A percentile compares a stretch with the other conserved stretches of the same genome.
These are phyloP conservation scores for Cyphomyrus discorhynchus DNA, from an alignment of 2,113 vertebrate species.

Conservation along the genomic window DNA sequence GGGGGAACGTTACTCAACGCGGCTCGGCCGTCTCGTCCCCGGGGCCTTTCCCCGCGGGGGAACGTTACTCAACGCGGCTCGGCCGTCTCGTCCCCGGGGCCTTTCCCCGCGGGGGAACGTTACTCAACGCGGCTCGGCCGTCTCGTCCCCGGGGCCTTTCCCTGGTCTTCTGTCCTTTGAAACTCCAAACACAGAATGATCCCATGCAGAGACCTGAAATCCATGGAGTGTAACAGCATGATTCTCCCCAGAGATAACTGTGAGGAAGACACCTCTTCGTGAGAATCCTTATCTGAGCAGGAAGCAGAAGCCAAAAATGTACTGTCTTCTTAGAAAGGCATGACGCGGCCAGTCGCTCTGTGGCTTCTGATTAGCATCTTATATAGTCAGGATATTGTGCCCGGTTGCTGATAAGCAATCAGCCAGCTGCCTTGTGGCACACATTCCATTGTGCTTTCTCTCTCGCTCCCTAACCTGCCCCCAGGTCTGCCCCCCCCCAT, in stretches of 20 bases:
- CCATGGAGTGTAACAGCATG: background rate
- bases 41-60: too few species aligned
- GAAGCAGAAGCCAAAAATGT: conserved; percentile 46
- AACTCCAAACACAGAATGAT: background rate
- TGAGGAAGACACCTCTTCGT: conserved; percentile 43
- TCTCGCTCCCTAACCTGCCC: background rate
- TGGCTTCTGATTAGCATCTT: conserved; percentile 44
- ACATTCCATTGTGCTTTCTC: conserved; percentile 39
- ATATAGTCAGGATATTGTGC: conserved; percentile 45
- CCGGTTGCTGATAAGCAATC: conserved; percentile 50
- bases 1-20: too few species aligned
- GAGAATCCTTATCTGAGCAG: conserved; percentile 51
- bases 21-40: too few species aligned
- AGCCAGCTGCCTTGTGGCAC: conserved; percentile 42
- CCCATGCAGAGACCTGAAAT: background rate
- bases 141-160: background rate
- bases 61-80: too few species aligned
- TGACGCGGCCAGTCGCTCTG: conserved; percentile 49
- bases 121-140: background rate
- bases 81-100: too few species aligned
- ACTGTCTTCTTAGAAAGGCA: conserved; percentile 45
- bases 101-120: background rate
- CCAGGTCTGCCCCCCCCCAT: background rate
- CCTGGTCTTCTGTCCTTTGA: background rate
- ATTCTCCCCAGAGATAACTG: conserved; percentile 31